Base-by-base conservation (phyloP, 37 sponge, comb jelly and placozoan genomes). In the Petrosia ficiformis region DNA sequence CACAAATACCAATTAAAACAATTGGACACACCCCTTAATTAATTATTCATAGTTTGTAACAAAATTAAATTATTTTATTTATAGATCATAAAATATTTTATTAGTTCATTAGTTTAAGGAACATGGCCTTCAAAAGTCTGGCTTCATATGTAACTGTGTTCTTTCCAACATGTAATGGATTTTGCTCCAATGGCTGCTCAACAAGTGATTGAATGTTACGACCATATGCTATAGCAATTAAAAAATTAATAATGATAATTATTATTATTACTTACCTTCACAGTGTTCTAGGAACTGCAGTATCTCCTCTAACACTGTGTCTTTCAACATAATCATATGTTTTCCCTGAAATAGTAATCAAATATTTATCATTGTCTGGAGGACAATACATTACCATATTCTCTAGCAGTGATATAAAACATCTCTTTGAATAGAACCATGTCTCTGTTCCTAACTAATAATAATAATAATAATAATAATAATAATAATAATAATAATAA, bases 101-200 rank as follows among this genome's bases (percentile, higher is more conserved):
- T 41, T 82, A 56, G 61, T 68, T 71, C 43, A 41, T 68, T 41
- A 95, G 80, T 65, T 76, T 86, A 14, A 94, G 42, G 37, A 98
- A 93, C 65, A 98, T 74, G 28, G 88, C 78, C 79, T 98, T 98
- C 68, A 98, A 72, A 19, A 90, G 82, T 39, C 99, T 68, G 10
- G 99, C 96, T 68, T 98, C 93, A 76, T 84, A 98, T 1, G 96
- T 87, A 30, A 95, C 96, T 38, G 99, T 98, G 72, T 93, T 95
- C 84, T 80, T 81, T 37, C 99, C 99, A 43, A 70, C 85, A 54
- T 90, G 77, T 5, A 89, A 44, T 30, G 82, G 68, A 26, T 84
- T 37, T 34, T 90, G 78, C 37, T 86, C 73, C n/a, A 95, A 73
- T 4, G 97, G 93, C 34, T 93, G 93, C 48, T 93, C 93, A 25